Conservation (phyloP, 2,888 invertebrate genomes). For the Coronaproctus castanopsis region DNA sequence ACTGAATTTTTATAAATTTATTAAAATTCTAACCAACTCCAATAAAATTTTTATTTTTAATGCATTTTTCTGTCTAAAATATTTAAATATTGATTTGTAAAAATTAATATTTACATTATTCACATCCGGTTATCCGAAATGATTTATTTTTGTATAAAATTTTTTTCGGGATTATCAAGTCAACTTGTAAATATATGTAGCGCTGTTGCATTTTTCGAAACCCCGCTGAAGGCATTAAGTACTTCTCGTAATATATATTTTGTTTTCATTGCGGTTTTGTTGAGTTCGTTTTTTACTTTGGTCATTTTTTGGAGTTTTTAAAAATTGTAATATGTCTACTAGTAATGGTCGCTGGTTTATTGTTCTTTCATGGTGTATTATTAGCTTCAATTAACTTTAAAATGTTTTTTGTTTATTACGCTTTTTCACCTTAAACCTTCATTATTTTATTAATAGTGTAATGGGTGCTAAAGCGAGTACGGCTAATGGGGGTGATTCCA, state of each 20-base stretch:
- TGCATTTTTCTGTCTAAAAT: too few species aligned
- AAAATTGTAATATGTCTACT: constrained; percentile 8
- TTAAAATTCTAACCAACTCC: too few species aligned
- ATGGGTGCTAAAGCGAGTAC: constrained; percentile 78
- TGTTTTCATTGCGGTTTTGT: neutral
- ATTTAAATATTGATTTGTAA: too few species aligned
- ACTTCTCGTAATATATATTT: neutral
- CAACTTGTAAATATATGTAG: too few species aligned
- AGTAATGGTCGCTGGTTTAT: constrained; percentile 3
- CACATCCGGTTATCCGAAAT: too few species aligned
- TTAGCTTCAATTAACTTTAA: neutral
- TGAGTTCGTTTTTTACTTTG: neutral
- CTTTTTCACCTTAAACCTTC: neutral
- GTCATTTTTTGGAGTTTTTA: neutral
- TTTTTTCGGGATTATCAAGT: too few species aligned
- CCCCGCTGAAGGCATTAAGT: too few species aligned
- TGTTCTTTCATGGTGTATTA: neutral
- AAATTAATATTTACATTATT: too few species aligned
- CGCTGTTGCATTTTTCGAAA: too few species aligned
- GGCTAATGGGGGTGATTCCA: constrained; percentile 46
- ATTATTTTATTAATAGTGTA: constrained; percentile 5
- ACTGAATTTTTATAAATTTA: too few species aligned
- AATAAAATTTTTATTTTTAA: too few species aligned
- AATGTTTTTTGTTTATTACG: neutral
- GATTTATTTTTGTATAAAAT: too few species aligned